Evolutionary conservation across 2,888 invertebrate species (phyloP).

Genomic region (Euzophera pinguis): DNA sequence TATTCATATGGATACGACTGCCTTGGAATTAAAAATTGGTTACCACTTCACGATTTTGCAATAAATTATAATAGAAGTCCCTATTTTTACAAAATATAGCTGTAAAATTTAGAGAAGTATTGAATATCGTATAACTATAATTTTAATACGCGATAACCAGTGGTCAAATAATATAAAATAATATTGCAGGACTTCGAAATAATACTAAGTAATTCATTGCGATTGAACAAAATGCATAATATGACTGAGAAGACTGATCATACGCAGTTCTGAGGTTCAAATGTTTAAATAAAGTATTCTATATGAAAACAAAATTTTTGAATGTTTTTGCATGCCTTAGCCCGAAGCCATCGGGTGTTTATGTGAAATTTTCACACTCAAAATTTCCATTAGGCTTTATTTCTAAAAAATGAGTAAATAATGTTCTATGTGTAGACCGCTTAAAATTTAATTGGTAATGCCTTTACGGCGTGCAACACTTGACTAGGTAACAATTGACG

Average conservation of each 20-base stretch:
- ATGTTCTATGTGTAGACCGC: not conserved
- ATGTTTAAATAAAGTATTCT: not conserved
- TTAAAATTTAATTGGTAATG: not conserved
- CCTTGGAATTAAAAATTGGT: slow-evolving; percentile 32
- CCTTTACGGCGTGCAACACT: too few species aligned
- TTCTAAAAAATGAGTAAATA: not conserved
- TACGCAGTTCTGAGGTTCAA: slow-evolving; percentile 4
- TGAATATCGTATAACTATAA: not conserved
- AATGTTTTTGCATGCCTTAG: slow-evolving; percentile 4
- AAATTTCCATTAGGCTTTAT: not conserved
- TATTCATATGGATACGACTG: slow-evolving; percentile 20
- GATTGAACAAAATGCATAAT: slow-evolving; percentile 9
- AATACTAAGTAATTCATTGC: not conserved
- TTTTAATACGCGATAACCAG: not conserved
- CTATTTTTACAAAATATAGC: slow-evolving; percentile 12
- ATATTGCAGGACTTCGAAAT: not conserved
- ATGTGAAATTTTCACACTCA: not conserved
- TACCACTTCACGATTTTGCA: slow-evolving; percentile 23
- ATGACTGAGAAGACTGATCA: slow-evolving; percentile 11
- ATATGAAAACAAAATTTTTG: slow-evolving; percentile 1
- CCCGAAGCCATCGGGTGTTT: not conserved
- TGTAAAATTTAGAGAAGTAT: not conserved
- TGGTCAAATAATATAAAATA: not conserved
- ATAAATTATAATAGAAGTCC: slow-evolving; percentile 9
- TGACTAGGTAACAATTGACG: too few species aligned